These are phyloP conservation scores for Parasteatoda tepidariorum DNA, from an alignment of 1,140 invertebrate species.

Conservation along the genomic window DNA sequence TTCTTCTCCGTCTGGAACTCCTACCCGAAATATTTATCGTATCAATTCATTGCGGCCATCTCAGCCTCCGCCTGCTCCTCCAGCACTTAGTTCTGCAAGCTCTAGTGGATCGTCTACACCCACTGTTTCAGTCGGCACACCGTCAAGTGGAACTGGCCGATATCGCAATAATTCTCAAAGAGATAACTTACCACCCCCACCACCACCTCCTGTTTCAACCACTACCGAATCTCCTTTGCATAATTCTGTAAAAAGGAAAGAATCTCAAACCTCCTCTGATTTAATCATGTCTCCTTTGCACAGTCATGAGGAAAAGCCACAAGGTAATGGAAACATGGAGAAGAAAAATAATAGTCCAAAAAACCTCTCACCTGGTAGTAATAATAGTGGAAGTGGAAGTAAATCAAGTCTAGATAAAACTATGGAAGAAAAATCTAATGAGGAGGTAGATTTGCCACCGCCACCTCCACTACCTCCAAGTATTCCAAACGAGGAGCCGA, in stretches of 20 bases:
- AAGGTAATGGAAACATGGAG: conserved; percentile 17
- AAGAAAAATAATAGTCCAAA: conserved; percentile 30
- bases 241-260: neutral
- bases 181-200: conserved; percentile 85
- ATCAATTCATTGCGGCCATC: conserved; percentile 37
- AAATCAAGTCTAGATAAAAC: conserved; percentile 37
- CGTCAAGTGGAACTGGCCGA: conserved; percentile 73
- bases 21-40: conserved; percentile 38
- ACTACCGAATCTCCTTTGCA: neutral
- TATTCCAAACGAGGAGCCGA: neutral
- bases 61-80: conserved; percentile 64
- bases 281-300: conserved; percentile 75
- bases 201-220: conserved; percentile 77
- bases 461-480: conserved; percentile 72
- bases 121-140: conserved; percentile 74
- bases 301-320: conserved; percentile 64
- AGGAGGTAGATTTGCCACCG: conserved; percentile 65
- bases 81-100: conserved; percentile 58
- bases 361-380: too few species aligned
- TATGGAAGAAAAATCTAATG: neutral
- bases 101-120: conserved; percentile 70
- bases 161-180: conserved; percentile 71
- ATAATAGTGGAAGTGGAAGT: neutral
- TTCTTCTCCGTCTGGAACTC: conserved; percentile 36
- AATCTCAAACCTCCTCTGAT: conserved; percentile 66